Evolutionary conservation across 2,888 invertebrate species (phyloP), one percentile per base, ranked within the genome.

Genomic region (Alloplasta piceator): DNA sequence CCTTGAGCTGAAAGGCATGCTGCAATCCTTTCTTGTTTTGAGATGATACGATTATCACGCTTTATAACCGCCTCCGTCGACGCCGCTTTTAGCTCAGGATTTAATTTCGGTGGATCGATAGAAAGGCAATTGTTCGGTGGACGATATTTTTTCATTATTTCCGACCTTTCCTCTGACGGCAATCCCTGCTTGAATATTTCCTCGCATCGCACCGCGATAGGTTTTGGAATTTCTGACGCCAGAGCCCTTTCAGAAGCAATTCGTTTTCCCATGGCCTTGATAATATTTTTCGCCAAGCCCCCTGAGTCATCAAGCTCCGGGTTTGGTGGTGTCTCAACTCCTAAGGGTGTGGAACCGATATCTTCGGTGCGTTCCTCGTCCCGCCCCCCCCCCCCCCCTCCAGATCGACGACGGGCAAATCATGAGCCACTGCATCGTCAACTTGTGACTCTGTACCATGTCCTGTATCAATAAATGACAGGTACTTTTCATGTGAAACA

Each of bases 61-160:
- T 58, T 55, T 41, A 46, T 26, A 5, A 39, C 16, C 6, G 48
- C 26, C 1, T 70, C 70, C 16, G 58, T 67, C 14, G 48, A 6
- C 0, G 66, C 36, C 1, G 41, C 9, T n/a, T 38, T 56, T 7
- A 77, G n/a, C 38, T 77, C 56, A 9, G 14, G 39, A 71, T 77
- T 77, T 56, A 77, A 50, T 63, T 76, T 76, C 12, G 70, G 76
- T 2, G 70, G 70, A 61, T 76, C 55, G 36, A 70, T 52, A 36
- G 68, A 75, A 36, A 50, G 4, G 39, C 67, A 75, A 46, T 75
- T 68, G 16, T 1, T 39, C 43, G 77, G 77, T 5, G 58, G 64
- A 9, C 64, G 71, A 48, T 58, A 71, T 63, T 77, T 71, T 26
- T 64, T 38, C n/a, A 70, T 70, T 1, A 76, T 43, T 50, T 55